Percentiles rank a stretch among this genome's conserved stretches.
Conservation (phyloP, 2,888 invertebrate species). For the Chloroclysta siterata region DNA sequence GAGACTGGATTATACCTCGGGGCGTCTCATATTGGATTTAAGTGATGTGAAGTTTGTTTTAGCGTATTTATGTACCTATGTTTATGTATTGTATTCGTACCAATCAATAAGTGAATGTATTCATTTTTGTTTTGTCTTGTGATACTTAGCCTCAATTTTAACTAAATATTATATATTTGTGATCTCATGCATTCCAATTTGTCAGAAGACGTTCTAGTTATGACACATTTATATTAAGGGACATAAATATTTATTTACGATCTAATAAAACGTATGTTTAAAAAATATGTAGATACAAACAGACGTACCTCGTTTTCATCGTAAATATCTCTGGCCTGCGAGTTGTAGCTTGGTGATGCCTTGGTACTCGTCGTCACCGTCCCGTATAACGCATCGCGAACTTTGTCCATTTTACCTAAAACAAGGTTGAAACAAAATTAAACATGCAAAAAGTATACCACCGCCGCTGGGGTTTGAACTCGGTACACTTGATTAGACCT, state of each 20-base stretch:
- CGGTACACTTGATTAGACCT: background rate
- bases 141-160: too few species aligned
- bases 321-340: constrained; percentile 75
- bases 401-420: constrained; percentile 76
- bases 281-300: background rate
- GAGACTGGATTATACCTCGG: constrained; percentile 26
- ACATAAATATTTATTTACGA: too few species aligned
- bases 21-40: constrained; percentile 19
- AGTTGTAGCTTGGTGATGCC: constrained; percentile 72
- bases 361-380: constrained; percentile 69
- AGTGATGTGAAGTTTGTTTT: constrained; percentile 11
- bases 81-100: background rate
- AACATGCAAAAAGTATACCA: constrained; percentile 4
- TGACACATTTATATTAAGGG: too few species aligned
- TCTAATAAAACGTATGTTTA: too few species aligned
- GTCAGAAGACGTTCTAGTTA: too few species aligned
- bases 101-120: too few species aligned
- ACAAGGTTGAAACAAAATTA: constrained; percentile 15
- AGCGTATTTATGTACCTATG: background rate
- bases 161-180: too few species aligned
- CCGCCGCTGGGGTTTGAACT: constrained; percentile 5
- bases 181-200: too few species aligned
- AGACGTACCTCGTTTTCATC: constrained; percentile 75
- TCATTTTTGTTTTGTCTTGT: too few species aligned
- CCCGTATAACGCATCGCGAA: constrained; percentile 72